A percentile compares a stretch with the other conserved stretches of the same genome.
Evolutionary conservation across 1,140 invertebrate species (phyloP).

Genomic region (Zaprionus kolodkinae): DNA sequence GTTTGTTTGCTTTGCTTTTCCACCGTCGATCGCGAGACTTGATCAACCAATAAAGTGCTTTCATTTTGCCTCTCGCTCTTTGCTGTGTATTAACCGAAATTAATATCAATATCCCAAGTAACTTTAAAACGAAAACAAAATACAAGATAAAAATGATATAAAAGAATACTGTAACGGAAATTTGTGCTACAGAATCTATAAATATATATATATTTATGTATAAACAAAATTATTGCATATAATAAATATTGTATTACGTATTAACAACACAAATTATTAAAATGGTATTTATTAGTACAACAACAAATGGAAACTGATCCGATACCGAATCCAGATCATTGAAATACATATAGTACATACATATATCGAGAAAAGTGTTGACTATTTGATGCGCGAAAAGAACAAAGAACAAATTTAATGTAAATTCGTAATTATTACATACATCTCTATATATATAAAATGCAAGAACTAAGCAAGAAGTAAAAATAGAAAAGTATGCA

Average conservation of each 20-base stretch:
- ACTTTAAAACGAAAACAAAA: slow-evolving; percentile 15
- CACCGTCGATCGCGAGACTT: not conserved
- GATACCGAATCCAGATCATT: slow-evolving; percentile 10
- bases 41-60: not conserved
- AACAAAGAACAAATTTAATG: slow-evolving; percentile 57
- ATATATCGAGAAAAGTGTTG: slow-evolving; percentile 37
- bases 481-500: not conserved
- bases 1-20: slow-evolving; percentile 2
- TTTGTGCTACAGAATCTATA: slow-evolving; percentile 63
- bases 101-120: slow-evolving; percentile 7
- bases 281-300: slow-evolving; percentile 42
- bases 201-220: slow-evolving; percentile 70
- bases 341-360: not conserved
- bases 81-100: slow-evolving; percentile 47
- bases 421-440: slow-evolving; percentile 37
- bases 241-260: slow-evolving; percentile 64
- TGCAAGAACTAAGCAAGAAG: slow-evolving; percentile 40
- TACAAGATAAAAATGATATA: slow-evolving; percentile 3
- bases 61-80: slow-evolving; percentile 63
- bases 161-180: slow-evolving; percentile 16
- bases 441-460: slow-evolving; percentile 36
- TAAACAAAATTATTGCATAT: slow-evolving; percentile 59
- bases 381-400: slow-evolving; percentile 33
- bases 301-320: slow-evolving; percentile 7
- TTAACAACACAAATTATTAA: slow-evolving; percentile 53